Percentiles rank a stretch among this genome's conserved stretches.
Conservation (phyloP, 1,140 invertebrate species). For the Drosophila auraria region DNA sequence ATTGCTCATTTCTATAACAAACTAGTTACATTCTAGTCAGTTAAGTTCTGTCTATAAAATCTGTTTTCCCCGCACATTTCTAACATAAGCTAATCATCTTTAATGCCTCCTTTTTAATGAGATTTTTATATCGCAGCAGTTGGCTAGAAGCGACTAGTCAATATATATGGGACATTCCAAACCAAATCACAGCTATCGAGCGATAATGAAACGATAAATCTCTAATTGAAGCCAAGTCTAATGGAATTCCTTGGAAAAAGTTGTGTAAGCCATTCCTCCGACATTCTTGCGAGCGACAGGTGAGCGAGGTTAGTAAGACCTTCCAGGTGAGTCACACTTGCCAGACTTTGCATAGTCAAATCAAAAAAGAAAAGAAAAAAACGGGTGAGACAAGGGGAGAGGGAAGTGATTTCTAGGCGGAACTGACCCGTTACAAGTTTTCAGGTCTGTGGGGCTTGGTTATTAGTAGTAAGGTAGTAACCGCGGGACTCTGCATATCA, state of each 20-base stretch:
- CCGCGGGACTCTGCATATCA: slow-evolving; percentile 4
- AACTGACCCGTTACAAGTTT: slow-evolving; percentile 44
- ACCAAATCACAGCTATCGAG: slow-evolving; percentile 22
- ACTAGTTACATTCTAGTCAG: slow-evolving; percentile 18
- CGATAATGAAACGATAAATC: slow-evolving; percentile 36
- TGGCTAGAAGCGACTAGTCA: slow-evolving; percentile 14
- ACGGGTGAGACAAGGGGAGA: slow-evolving; percentile 18
- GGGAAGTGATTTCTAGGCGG: slow-evolving; percentile 17
- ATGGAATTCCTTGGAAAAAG: slow-evolving; percentile 34
- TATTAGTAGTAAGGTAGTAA: slow-evolving; percentile 46
- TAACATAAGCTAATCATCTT: slow-evolving; percentile 10
- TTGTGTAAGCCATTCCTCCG: slow-evolving; percentile 43
- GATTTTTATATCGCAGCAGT: not conserved
- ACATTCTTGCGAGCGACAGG: slow-evolving; percentile 20
- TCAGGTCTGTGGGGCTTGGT: slow-evolving; percentile 31
- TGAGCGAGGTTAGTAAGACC: slow-evolving; percentile 19
- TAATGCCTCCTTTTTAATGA: slow-evolving; percentile 14
- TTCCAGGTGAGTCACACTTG: slow-evolving; percentile 28
- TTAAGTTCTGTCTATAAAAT: slow-evolving; percentile 9
- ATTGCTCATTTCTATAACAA: slow-evolving; percentile 5
- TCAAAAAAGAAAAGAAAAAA: not conserved
- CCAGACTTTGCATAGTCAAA: slow-evolving; percentile 42
- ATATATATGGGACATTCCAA: slow-evolving; percentile 13
- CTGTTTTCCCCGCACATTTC: not conserved
- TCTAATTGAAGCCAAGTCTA: slow-evolving; percentile 24